Percentiles rank a stretch among this genome's conserved stretches.
Conservation (phyloP, 2,888 invertebrate species). For the Oegoconia quadripuncta region DNA sequence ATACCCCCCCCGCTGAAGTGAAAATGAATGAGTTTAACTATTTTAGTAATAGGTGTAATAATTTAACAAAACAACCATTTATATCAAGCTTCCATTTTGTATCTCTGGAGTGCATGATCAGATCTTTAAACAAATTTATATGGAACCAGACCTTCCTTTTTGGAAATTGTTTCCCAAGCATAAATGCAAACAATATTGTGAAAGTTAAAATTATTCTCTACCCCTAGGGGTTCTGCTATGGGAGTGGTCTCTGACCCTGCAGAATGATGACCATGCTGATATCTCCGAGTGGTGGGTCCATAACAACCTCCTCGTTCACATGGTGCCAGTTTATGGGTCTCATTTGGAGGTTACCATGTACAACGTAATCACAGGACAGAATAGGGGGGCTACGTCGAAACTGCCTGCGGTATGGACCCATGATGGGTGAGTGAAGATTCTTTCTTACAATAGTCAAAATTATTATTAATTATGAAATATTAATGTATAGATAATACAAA, state of each 20-base stretch:
- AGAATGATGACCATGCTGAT: conserved; percentile 57
- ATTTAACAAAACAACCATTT: no score
- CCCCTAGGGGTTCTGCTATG: conserved; percentile 79
- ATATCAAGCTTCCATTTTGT: no score
- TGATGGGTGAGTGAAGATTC: conserved; percentile 59
- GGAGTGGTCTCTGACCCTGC: conserved; percentile 84
- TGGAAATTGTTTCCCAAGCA: no score
- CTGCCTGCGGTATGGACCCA: conserved; percentile 82
- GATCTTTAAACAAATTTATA: no score
- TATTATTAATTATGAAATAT: no score
- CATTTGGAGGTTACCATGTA: conserved; percentile 83
- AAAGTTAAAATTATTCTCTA: neutral
- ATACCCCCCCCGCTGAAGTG: no score
- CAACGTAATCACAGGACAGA: conserved; percentile 79
- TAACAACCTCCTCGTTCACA: conserved; percentile 79
- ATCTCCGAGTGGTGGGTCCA: conserved; percentile 80
- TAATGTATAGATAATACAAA: no score
- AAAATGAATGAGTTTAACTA: no score
- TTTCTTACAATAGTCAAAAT: no score
- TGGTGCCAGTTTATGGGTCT: conserved; percentile 79
- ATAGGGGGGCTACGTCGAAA: conserved; percentile 74
- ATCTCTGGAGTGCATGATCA: no score
- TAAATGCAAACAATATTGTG: neutral
- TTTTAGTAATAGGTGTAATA: no score
- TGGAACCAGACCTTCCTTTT: no score